Evolutionary conservation across 2,797 vertebrate species (phyloP).

Genomic region (Glyptemys insculpta): DNA sequence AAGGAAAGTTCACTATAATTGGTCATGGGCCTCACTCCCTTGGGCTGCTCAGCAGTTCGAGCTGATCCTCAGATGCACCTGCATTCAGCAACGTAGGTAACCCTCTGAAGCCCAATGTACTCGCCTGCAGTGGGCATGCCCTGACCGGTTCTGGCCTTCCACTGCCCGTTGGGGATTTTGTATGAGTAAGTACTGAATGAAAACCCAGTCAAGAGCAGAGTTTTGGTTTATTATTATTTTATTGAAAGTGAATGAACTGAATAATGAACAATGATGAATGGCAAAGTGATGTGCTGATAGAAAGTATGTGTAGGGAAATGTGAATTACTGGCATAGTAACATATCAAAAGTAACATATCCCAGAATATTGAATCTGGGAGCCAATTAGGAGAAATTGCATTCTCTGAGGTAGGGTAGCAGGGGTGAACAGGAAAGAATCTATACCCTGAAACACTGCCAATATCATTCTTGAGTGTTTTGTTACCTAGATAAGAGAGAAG

Average conservation of each 20-base stretch:
- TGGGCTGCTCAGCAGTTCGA: neutral
- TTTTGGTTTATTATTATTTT: neutral
- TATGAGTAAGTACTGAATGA: neutral
- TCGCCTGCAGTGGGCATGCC: neutral
- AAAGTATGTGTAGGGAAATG: neutral
- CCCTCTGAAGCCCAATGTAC: neutral
- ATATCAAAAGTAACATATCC: constrained; percentile 17
- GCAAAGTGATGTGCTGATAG: neutral
- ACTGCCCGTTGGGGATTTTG: neutral
- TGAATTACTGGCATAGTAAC: neutral
- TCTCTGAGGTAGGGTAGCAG: neutral
- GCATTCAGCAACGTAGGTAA: neutral
- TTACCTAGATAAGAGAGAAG: constrained; percentile 43
- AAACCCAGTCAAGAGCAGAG: neutral
- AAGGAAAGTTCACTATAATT: neutral
- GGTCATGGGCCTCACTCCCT: fast-evolving
- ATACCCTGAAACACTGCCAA: neutral
- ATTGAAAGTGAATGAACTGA: constrained; percentile 21
- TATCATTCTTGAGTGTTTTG: constrained; percentile 2
- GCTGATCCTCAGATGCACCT: neutral
- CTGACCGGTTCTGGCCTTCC: neutral
- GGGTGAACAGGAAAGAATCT: neutral
- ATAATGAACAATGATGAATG: neutral
- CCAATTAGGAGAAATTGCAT: constrained; percentile 43
- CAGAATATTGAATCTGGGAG: constrained; percentile 46